Evolutionary conservation across 53 echinoderm and acorn worm species (phyloP).

Genomic region (Stichopus horrens): DNA sequence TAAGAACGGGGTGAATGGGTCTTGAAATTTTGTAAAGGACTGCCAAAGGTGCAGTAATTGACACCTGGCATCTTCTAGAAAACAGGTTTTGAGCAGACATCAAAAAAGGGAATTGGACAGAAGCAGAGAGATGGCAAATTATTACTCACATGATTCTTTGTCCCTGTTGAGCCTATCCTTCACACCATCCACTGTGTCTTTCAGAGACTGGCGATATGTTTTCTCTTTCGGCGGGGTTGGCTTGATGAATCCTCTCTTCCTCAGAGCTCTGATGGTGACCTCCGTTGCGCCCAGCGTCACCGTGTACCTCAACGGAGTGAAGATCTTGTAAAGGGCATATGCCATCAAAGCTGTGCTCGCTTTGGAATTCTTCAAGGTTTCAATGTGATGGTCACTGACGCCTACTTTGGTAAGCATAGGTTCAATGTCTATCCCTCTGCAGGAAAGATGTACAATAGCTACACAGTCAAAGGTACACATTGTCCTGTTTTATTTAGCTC

Average conservation of each 20-base stretch:
- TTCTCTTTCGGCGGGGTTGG: constrained; percentile 82
- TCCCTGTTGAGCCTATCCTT: constrained; percentile 66
- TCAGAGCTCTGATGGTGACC: constrained; percentile 73
- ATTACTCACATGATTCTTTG: constrained; percentile 2
- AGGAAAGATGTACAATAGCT: neutral
- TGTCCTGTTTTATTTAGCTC: too few relatives aligned
- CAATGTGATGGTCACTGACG: constrained; percentile 78
- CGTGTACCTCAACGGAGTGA: constrained; percentile 94
- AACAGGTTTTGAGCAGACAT: too few relatives aligned
- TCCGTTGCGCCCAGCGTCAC: constrained; percentile 84
- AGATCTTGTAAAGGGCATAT: constrained; percentile 93
- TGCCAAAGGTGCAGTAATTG: too few relatives aligned
- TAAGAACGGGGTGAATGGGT: too few relatives aligned
- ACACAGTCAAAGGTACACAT: too few relatives aligned
- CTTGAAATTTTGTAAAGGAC: too few relatives aligned
- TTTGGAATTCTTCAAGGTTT: constrained; percentile 68
- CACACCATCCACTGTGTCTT: constrained; percentile 78
- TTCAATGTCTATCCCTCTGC: constrained; percentile 86
- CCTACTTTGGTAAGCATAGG: constrained; percentile 73
- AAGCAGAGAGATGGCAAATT: neutral
- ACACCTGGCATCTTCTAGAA: too few relatives aligned
- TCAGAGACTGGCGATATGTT: constrained; percentile 77
- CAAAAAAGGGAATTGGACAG: too few relatives aligned
- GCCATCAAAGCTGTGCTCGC: constrained; percentile 92
- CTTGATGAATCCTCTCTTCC: constrained; percentile 76